A percentile compares a stretch with the other conserved stretches of the same genome.
These are phyloP conservation scores for Muscicapa adusta DNA, from an alignment of 2,113 vertebrate genomes.

Conservation along the genomic window DNA sequence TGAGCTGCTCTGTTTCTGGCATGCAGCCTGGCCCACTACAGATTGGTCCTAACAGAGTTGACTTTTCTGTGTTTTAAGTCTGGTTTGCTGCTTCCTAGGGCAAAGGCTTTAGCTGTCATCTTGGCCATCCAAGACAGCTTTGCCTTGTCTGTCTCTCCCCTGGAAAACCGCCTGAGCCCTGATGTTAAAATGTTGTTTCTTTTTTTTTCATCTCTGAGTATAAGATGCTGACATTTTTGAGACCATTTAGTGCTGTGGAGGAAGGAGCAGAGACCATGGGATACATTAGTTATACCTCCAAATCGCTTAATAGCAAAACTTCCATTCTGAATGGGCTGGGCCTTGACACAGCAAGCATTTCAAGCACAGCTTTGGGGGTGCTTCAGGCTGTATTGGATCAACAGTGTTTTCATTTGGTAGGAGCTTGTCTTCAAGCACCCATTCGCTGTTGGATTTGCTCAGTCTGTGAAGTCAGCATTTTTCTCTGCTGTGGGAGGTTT, in stretches of 20 bases:
- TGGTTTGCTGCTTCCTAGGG: not conserved
- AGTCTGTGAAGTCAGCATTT: not conserved
- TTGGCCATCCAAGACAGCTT: not conserved
- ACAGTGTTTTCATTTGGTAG: not conserved
- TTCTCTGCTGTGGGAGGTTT: not conserved
- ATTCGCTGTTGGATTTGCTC: not conserved
- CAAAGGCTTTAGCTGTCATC: not conserved
- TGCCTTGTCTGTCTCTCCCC: not conserved
- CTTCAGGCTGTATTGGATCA: not conserved
- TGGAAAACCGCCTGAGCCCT: not conserved
- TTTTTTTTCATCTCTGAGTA: not conserved
- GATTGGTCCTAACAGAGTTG: not conserved
- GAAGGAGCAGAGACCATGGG: not conserved
- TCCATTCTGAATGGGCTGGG: not conserved
- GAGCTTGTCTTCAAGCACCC: not conserved
- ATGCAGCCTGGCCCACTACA: not conserved
- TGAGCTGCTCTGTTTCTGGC: not conserved
- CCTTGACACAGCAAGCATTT: not conserved
- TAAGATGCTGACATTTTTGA: not conserved
- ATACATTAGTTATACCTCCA: not conserved
- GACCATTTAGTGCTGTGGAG: not conserved
- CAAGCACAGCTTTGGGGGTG: not conserved
- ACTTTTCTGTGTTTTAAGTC: not conserved
- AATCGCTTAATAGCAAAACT: not conserved
- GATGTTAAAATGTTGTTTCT: rapidly evolving